phyloP scores from a whole-genome alignment of 2,113 vertebrate genomes.

The Rhombomys opimus region DNA sequence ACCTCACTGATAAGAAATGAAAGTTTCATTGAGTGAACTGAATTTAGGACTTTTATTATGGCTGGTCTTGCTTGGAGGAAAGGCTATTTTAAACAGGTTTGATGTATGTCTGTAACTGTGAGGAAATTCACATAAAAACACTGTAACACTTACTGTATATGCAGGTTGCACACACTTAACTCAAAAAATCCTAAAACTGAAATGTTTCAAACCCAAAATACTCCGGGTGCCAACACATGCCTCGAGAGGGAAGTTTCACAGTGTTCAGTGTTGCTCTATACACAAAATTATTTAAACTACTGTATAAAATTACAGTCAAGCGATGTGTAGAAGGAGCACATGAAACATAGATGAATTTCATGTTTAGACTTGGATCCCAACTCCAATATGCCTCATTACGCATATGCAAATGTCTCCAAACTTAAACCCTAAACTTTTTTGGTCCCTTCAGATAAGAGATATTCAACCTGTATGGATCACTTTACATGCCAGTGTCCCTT shows the following conservation, averaged over 20 bases:
- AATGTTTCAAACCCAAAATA: neutral
- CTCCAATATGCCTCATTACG: neutral
- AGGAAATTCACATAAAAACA: neutral
- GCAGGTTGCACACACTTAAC: neutral
- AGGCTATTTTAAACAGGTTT: slow-evolving; percentile 30
- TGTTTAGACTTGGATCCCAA: neutral
- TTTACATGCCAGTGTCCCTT: neutral
- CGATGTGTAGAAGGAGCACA: neutral
- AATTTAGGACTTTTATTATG: slow-evolving; percentile 30
- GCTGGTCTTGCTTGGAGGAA: slow-evolving; percentile 21
- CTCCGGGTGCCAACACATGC: neutral
- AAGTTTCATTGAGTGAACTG: slow-evolving; percentile 2
- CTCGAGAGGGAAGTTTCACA: neutral
- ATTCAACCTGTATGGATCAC: neutral
- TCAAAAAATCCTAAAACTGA: neutral
- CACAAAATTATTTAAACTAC: neutral
- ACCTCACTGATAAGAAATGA: slow-evolving; percentile 25
- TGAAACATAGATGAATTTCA: neutral
- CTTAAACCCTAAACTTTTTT: neutral
- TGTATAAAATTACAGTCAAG: neutral
- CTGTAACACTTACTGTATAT: neutral
- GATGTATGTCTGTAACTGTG: neutral
- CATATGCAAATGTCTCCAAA: neutral
- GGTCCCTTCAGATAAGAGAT: neutral
- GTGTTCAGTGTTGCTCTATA: neutral